These are phyloP conservation scores for Carlito syrichta DNA, from an alignment of 2,113 vertebrate genomes.

Conservation along the genomic window DNA sequence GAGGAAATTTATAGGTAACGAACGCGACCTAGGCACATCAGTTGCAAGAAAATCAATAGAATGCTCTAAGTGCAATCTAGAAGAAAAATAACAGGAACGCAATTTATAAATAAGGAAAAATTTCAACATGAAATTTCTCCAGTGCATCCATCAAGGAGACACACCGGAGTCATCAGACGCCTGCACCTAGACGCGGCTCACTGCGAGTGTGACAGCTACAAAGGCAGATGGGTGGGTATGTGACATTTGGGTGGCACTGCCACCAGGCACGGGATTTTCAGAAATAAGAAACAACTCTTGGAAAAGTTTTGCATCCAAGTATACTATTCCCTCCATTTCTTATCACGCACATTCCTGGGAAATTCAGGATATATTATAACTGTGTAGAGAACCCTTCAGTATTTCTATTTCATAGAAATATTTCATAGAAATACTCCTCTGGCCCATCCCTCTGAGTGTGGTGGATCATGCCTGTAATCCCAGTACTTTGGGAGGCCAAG, in stretches of 20 bases:
- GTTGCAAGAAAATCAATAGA: not conserved
- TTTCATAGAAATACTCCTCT: no score
- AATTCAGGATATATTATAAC: not conserved
- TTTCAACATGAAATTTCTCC: not conserved
- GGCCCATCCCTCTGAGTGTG: no score
- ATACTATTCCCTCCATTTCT: not conserved
- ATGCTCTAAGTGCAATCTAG: not conserved
- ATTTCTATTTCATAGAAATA: no score
- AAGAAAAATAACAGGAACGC: slow-evolving; percentile 13
- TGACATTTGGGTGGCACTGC: rapidly evolving
- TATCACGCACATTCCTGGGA: not conserved
- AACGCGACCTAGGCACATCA: not conserved
- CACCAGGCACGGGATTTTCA: not conserved
- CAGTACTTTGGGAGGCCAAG: no score
- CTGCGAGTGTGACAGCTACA: not conserved
- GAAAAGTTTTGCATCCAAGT: not conserved
- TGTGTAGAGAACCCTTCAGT: not conserved
- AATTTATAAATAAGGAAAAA: not conserved
- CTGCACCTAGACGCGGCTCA: not conserved
- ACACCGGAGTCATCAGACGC: not conserved
- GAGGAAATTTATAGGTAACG: not conserved
- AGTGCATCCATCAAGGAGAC: slow-evolving; percentile 6
- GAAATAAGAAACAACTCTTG: not conserved
- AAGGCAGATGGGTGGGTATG: rapidly evolving
- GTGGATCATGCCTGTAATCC: no score